phyloP scores from a whole-genome alignment of 2,113 vertebrate species.

The Bujurquina vittata region DNA sequence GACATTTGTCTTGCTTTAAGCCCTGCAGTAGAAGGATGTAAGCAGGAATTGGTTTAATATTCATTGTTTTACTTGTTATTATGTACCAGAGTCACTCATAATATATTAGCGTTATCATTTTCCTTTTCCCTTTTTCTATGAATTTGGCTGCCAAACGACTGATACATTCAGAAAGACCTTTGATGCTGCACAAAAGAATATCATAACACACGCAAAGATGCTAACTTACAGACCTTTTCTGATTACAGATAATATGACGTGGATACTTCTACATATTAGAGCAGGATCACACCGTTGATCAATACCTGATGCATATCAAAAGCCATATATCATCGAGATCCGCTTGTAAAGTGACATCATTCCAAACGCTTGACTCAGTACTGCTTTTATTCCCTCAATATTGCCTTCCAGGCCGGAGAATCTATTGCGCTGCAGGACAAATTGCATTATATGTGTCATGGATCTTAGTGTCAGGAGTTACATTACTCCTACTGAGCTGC shows the following conservation, averaged over 20 bases:
- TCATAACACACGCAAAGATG: not conserved
- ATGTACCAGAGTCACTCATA: not conserved
- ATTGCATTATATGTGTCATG: constrained; percentile 31
- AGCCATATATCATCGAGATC: constrained; percentile 24
- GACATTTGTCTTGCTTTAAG: not conserved
- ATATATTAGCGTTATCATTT: not conserved
- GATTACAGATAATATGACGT: not conserved
- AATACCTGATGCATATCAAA: constrained; percentile 42
- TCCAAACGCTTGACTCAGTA: constrained; percentile 37
- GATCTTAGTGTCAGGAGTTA: constrained; percentile 54
- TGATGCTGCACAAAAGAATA: not conserved
- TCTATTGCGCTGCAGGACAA: constrained; percentile 12
- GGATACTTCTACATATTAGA: not conserved
- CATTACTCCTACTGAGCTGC: constrained; percentile 49
- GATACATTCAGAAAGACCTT: not conserved
- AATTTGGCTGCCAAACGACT: not conserved
- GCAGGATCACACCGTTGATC: constrained; percentile 29
- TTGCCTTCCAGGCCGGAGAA: not conserved
- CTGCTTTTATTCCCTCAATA: constrained; percentile 8
- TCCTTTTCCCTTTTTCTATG: not conserved
- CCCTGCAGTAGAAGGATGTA: not conserved
- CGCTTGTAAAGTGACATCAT: constrained; percentile 21
- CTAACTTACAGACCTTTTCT: not conserved
- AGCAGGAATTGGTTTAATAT: not conserved
- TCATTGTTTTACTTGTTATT: not conserved